Base-by-base conservation (phyloP, 2,113 vertebrate species). In the Takifugu bimaculatus region DNA sequence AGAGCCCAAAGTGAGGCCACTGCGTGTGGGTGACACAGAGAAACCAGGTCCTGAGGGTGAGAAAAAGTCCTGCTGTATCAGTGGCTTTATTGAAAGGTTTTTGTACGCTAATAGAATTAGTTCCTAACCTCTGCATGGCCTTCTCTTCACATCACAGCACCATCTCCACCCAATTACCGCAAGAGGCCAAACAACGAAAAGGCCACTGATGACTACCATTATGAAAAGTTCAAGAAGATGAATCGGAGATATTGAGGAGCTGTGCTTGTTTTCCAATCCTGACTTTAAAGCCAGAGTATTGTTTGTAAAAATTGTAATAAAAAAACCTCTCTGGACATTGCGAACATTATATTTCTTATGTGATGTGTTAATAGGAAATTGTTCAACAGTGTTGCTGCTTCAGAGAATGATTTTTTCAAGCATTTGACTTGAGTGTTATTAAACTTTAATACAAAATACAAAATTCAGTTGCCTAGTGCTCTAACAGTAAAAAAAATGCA, bases 221-320 rank as follows among this genome's bases (percentile, higher is more conserved):
- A 99, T 9, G 97, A 99, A 86, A 98, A 97, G 76, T 99, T 99
- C 85, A 98, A 98, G 91, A 99, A 99, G 91, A 98, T 98, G 97
- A 99, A 97, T 63, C 87, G 97, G 25, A 77, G 96, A 66, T 99
- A 98, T 63, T 96, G 65, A 93, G 32, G 20, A 57, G 27, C 57
- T 50, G 13, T 2, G 25, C 54, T 4, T 7, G 13, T 25, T 47
- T 32, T 29, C 20, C 12, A 2, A 20, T n/a, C 14, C 28, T 29
- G 26, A 7, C 50, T 48, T 28, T 12, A 13, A 13, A 11, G 13
- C 10, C 45, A 15, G 4, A 6, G 32, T 35, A 35, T 39, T 48
- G 13, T 15, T 7, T 72, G 56, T 74, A 77, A 54, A 67, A 71
- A 66, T 4, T 83, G 49, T 79, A 67, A 28, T 69, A 65, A 70